Conservation (phyloP, 2,888 invertebrate species). For the Lacanobia oleracea region DNA sequence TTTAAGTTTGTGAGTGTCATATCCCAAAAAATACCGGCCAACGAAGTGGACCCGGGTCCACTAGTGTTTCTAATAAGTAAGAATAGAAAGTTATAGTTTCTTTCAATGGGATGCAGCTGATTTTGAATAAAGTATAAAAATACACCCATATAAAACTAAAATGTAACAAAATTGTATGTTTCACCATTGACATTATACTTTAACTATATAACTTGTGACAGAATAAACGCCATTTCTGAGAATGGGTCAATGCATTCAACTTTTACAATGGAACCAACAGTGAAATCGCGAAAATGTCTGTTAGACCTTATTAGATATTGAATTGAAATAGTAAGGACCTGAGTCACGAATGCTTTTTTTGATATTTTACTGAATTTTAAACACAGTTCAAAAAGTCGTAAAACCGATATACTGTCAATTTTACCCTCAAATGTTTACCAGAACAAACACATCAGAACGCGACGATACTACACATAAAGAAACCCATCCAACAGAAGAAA, state of each 20-base stretch:
- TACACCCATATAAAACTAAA: neutral
- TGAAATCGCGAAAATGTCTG: too few species aligned
- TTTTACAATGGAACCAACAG: too few species aligned
- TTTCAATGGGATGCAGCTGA: neutral
- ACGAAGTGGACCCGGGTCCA: too few species aligned
- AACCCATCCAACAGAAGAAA: conserved; percentile 53
- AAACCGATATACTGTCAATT: neutral
- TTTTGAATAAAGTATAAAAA: neutral
- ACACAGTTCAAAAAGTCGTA: too few species aligned
- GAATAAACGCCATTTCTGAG: too few species aligned
- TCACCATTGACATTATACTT: neutral
- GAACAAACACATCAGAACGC: conserved; percentile 9
- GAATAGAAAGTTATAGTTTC: neutral
- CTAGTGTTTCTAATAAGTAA: neutral
- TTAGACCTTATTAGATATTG: too few species aligned
- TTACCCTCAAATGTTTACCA: neutral
- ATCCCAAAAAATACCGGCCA: too few species aligned
- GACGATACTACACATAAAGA: conserved; percentile 43
- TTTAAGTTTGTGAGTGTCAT: too few species aligned
- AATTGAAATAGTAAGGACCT: neutral
- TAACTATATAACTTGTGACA: too few species aligned
- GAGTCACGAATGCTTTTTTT: too few species aligned
- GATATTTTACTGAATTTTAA: neutral
- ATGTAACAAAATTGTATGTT: neutral
- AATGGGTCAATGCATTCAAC: too few species aligned